phyloP scores from a whole-genome alignment of 2,888 invertebrate species.

The Furcula furcula region DNA sequence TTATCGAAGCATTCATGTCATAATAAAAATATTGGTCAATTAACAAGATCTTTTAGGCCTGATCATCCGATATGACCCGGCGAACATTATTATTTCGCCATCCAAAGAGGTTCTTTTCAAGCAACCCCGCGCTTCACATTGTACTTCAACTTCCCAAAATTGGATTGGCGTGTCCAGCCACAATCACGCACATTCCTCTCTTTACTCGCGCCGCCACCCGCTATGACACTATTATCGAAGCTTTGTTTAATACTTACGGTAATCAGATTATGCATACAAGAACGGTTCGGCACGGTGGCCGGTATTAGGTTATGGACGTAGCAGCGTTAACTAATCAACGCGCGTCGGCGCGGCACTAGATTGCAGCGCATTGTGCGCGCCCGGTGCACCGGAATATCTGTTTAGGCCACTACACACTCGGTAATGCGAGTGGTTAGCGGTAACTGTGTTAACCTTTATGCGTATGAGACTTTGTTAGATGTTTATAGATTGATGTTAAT shows the following conservation, averaged over 20 bases:
- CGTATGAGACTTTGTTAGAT: background rate
- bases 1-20: too few species aligned
- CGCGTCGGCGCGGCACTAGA: slow-evolving; percentile 2
- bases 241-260: slow-evolving; percentile 3
- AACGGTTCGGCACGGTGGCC: slow-evolving; percentile 1
- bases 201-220: background rate
- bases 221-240: slow-evolving; percentile 1
- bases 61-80: too few species aligned
- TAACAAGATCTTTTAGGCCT: too few species aligned
- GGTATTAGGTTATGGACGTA: slow-evolving; percentile 2
- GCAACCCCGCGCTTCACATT: too few species aligned
- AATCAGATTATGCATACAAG: slow-evolving; percentile 3
- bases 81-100: too few species aligned
- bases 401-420: slow-evolving; percentile 4
- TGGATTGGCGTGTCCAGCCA: too few species aligned
- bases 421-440: slow-evolving; percentile 1
- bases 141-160: too few species aligned
- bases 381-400: slow-evolving; percentile 3
- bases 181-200: background rate
- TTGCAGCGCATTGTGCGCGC: slow-evolving; percentile 3
- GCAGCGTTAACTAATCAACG: slow-evolving; percentile 4
- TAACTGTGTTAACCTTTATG: slow-evolving; percentile 1
- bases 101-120: too few species aligned
- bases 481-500: slow-evolving; percentile 1
- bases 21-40: too few species aligned